These are phyloP conservation scores for Amphipyra berbera DNA, from an alignment of 2,888 invertebrate species.

Conservation along the genomic window DNA sequence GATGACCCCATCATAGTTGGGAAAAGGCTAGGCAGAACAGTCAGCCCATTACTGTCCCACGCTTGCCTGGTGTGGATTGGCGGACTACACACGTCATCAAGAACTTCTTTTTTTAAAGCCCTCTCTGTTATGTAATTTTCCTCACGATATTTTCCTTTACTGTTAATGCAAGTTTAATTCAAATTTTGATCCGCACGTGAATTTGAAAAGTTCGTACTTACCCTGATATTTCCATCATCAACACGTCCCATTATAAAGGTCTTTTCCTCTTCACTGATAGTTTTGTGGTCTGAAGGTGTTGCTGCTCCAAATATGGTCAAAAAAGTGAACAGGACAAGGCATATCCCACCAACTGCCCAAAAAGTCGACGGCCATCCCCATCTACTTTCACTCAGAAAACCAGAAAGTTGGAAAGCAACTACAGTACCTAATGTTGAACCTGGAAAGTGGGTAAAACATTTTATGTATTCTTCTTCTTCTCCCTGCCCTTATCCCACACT, in stretches of 20 bases:
- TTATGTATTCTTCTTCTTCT: too few relatives aligned
- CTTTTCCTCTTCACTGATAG: slow-evolving; percentile 84
- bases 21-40: too few relatives aligned
- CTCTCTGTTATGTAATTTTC: too few relatives aligned
- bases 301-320: slow-evolving; percentile 85
- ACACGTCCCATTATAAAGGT: slow-evolving; percentile 77
- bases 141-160: too few relatives aligned
- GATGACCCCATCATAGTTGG: too few relatives aligned
- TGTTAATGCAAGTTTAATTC: too few relatives aligned
- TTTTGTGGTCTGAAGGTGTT: slow-evolving; percentile 80
- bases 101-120: too few relatives aligned
- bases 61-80: too few relatives aligned
- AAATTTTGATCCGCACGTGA: too few relatives aligned
- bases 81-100: too few relatives aligned
- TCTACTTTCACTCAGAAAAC: slow-evolving; percentile 87
- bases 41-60: too few relatives aligned
- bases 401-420: slow-evolving; percentile 91
- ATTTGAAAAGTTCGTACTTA: slow-evolving; percentile 32
- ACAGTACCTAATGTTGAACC: slow-evolving; percentile 92
- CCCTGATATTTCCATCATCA: slow-evolving; percentile 61
- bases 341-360: slow-evolving; percentile 89
- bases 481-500: too few relatives aligned
- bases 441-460: slow-evolving; percentile 54
- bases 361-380: slow-evolving; percentile 92
- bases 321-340: slow-evolving; percentile 82